A percentile compares a stretch with the other conserved stretches of the same genome.
Evolutionary conservation across 2,113 vertebrate genomes (phyloP).

Genomic region (Oreotrochilus melanogaster): DNA sequence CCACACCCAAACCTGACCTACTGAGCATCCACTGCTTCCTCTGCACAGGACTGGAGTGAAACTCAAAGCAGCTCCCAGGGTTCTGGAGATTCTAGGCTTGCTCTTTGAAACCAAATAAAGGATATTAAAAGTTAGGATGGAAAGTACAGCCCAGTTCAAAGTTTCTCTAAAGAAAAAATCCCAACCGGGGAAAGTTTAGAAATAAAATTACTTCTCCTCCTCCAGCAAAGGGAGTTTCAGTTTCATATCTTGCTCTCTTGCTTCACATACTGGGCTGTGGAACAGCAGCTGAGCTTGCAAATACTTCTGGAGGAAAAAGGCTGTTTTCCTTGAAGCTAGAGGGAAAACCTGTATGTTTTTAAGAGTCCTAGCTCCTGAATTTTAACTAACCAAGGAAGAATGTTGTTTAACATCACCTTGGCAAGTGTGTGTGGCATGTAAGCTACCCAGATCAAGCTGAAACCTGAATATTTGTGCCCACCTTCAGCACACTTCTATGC

Average conservation of each 20-base stretch:
- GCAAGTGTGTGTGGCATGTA: background rate
- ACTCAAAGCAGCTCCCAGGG: background rate
- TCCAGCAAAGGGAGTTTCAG: constrained; percentile 38
- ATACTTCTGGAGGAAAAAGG: constrained; percentile 16
- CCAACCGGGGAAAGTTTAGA: constrained; percentile 65
- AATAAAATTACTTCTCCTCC: background rate
- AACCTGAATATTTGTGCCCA: background rate
- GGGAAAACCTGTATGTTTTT: background rate
- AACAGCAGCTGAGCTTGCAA: constrained; percentile 29
- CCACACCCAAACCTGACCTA: fast-evolving
- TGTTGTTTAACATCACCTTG: background rate
- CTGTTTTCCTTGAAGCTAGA: constrained; percentile 31
- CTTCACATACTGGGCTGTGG: background rate
- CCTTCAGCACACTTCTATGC: background rate
- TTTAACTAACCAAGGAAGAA: background rate
- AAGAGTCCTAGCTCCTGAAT: background rate
- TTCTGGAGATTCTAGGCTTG: background rate
- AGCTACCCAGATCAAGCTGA: background rate
- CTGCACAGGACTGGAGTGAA: background rate
- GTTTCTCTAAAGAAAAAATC: constrained; percentile 65
- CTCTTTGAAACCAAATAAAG: background rate
- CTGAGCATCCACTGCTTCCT: background rate
- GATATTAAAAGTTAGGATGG: background rate
- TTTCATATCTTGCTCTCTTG: background rate
- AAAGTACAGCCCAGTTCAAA: constrained; percentile 75